Conservation (phyloP, 92 coral and sea anemone species). For the Parazoanthus swiftii region DNA sequence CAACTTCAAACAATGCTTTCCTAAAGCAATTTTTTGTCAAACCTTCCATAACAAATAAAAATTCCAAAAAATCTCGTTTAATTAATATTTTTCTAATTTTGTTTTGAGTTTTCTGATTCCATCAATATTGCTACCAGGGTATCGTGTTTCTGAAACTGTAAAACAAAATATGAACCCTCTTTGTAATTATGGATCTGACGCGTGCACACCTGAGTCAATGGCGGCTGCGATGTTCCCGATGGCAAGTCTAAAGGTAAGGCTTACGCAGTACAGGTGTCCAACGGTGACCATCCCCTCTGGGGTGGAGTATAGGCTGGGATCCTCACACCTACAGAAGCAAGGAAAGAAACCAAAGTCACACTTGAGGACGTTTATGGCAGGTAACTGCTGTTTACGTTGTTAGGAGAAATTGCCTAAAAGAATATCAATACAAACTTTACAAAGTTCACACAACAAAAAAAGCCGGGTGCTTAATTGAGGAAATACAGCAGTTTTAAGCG, state of each 20-base stretch:
- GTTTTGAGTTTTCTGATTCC: too few relatives aligned
- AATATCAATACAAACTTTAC: neutral
- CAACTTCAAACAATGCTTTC: too few relatives aligned
- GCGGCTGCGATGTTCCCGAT: constrained; percentile 74
- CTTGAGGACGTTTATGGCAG: neutral
- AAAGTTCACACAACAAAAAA: neutral
- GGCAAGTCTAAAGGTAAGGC: constrained; percentile 85
- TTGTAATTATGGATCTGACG: neutral
- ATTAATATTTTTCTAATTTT: too few relatives aligned
- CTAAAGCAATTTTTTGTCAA: too few relatives aligned
- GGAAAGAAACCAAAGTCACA: neutral
- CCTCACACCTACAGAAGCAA: constrained; percentile 59
- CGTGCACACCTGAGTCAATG: constrained; percentile 70
- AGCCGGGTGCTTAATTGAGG: too few relatives aligned
- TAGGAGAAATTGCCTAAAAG: too few relatives aligned
- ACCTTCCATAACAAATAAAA: too few relatives aligned
- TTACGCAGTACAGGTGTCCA: constrained; percentile 85
- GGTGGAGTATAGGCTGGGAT: constrained; percentile 62
- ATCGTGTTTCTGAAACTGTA: neutral
- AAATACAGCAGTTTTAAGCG: too few relatives aligned
- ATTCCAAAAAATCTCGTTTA: too few relatives aligned
- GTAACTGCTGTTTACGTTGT: too few relatives aligned
- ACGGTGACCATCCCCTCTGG: constrained; percentile 86
- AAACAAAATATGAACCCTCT: neutral
- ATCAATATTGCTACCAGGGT: too few relatives aligned